These are phyloP conservation scores for Pseudopipra pipra DNA, from an alignment of 2,113 vertebrate species.

Conservation along the genomic window DNA sequence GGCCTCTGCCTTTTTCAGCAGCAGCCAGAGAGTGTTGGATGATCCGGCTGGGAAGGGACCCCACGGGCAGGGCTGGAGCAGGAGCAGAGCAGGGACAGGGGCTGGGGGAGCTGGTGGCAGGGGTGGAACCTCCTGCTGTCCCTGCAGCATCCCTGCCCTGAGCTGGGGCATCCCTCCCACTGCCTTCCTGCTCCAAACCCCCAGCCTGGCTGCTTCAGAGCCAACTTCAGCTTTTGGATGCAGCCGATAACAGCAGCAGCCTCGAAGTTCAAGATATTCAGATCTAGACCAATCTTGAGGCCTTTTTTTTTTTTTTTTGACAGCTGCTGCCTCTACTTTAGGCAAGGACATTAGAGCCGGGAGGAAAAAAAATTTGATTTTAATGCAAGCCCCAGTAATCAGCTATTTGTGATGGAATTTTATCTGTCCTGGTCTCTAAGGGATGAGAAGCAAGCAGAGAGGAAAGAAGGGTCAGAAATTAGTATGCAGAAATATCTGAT, in stretches of 20 bases:
- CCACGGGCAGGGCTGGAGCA: background rate
- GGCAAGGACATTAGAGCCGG: constrained; percentile 74
- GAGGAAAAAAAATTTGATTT: constrained; percentile 75
- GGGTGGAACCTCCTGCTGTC: background rate
- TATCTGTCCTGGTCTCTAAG: constrained; percentile 86
- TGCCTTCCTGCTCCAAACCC: accelerated
- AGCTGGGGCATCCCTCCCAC: background rate
- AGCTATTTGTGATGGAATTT: constrained; percentile 89
- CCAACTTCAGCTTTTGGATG: background rate
- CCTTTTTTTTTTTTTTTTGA: constrained; percentile 10
- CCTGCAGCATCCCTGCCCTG: background rate
- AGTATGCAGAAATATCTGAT: constrained; percentile 93
- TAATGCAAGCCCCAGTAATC: constrained; percentile 82
- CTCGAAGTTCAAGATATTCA: constrained; percentile 41
- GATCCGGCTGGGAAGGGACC: background rate
- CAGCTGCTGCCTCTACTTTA: constrained; percentile 67
- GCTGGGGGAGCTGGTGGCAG: background rate
- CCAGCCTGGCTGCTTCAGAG: background rate
- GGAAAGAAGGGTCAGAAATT: constrained; percentile 88
- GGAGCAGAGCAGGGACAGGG: background rate
- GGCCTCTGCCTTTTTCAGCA: background rate
- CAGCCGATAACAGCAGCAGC: background rate
- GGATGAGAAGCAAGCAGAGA: constrained; percentile 79
- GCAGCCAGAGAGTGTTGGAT: accelerated
- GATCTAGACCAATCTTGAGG: constrained; percentile 46